phyloP scores from a whole-genome alignment of 2,888 invertebrate genomes.

The Nomada flava region DNA sequence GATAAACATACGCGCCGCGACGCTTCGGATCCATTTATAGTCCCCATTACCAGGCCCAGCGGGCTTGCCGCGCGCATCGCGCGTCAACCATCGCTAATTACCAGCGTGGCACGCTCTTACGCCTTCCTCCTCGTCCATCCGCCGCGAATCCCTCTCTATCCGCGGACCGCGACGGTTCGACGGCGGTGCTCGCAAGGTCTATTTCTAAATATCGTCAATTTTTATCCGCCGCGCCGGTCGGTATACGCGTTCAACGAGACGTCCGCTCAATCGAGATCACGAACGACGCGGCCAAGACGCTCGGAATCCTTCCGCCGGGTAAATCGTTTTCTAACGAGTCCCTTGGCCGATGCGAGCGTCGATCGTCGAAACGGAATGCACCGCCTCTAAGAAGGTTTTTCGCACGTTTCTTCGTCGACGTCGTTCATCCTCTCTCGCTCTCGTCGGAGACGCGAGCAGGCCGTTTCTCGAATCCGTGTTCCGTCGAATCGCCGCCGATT shows the following conservation, averaged over 20 bases:
- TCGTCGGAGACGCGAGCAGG: neutral
- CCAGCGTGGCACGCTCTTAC: too few species aligned
- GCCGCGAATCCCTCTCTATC: too few species aligned
- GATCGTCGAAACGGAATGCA: too few species aligned
- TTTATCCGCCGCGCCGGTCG: conserved; percentile 1
- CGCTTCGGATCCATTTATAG: neutral
- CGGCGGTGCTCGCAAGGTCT: neutral
- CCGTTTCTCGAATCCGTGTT: conserved; percentile 23
- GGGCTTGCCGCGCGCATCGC: neutral
- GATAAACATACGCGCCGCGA: neutral
- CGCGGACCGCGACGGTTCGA: neutral
- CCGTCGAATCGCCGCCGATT: conserved; percentile 70
- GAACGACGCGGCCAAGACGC: neutral
- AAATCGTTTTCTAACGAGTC: too few species aligned
- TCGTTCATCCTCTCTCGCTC: neutral
- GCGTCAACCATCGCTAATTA: neutral
- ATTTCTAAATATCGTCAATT: conserved; percentile 23
- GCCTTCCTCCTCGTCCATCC: too few species aligned
- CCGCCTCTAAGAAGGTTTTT: too few species aligned
- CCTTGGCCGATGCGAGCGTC: too few species aligned
- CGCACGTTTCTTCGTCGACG: too few species aligned
- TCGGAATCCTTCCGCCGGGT: too few species aligned
- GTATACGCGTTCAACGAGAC: conserved; percentile 10
- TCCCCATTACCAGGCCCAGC: neutral
- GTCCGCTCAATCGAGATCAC: conserved; percentile 23